Evolutionary conservation across 2,797 vertebrate species (phyloP).

Genomic region (Jordanella pulchra): DNA sequence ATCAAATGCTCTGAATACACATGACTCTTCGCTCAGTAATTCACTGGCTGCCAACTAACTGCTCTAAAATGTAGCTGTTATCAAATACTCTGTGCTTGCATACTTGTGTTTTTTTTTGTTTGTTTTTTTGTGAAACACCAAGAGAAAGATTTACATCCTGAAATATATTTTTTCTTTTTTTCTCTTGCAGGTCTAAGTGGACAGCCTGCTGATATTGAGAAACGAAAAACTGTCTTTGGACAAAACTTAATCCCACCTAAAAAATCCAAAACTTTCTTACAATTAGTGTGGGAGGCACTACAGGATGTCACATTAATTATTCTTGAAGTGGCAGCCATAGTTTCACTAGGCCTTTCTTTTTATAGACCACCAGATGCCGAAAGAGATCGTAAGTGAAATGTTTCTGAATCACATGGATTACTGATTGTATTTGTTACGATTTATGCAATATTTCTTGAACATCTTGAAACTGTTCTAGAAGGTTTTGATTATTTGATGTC

Average conservation of each 20-base stretch:
- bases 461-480: too few species aligned
- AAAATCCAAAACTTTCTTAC: slow-evolving; percentile 99
- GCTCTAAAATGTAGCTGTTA: slow-evolving; percentile 5
- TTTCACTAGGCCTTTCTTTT: slow-evolving; percentile 99
- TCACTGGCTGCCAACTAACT: background rate
- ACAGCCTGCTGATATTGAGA: slow-evolving; percentile 94
- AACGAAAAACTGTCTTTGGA: slow-evolving; percentile 94
- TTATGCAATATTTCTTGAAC: background rate
- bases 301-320: slow-evolving; percentile 99
- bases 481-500: background rate
- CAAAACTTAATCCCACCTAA: slow-evolving; percentile 99
- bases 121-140: slow-evolving; percentile 3
- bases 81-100: slow-evolving; percentile 2
- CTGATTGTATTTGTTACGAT: slow-evolving; percentile 6
- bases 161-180: slow-evolving; percentile 22
- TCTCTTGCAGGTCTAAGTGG: slow-evolving; percentile 90
- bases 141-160: background rate
- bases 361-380: slow-evolving; percentile 93
- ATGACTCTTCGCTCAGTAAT: background rate
- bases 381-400: slow-evolving; percentile 84
- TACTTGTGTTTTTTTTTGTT: slow-evolving; percentile 3
- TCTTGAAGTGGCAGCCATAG: slow-evolving; percentile 98
- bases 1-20: slow-evolving; percentile 38
- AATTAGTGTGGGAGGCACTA: slow-evolving; percentile 99
- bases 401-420: slow-evolving; percentile 1